Conservation (phyloP, 2,888 invertebrate genomes). For the Belgica antarctica region DNA sequence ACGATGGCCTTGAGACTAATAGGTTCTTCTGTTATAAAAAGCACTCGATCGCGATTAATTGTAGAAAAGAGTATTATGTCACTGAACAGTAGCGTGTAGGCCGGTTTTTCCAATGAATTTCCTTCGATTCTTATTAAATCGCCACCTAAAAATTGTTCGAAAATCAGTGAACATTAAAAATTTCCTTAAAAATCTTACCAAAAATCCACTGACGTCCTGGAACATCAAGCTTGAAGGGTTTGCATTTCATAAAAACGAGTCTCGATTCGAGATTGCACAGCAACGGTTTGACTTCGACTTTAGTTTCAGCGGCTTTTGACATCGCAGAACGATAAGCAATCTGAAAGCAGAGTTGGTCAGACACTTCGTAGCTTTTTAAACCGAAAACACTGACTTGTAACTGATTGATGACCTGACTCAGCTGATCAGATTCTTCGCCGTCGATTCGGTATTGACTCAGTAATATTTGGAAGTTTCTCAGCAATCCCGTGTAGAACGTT, state of each 20-base stretch:
- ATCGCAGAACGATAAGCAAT: neutral
- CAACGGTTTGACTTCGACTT: neutral
- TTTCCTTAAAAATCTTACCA: neutral
- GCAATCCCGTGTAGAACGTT: neutral
- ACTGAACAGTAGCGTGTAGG: constrained; percentile 14
- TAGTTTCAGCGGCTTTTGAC: neutral
- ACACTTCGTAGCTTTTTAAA: neutral
- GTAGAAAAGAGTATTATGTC: constrained; percentile 25
- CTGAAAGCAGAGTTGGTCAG: neutral
- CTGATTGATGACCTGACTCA: constrained; percentile 8
- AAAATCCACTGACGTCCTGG: constrained; percentile 26
- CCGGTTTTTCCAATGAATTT: neutral
- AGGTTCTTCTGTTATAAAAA: constrained; percentile 29
- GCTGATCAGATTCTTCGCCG: neutral
- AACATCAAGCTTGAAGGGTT: constrained; percentile 24
- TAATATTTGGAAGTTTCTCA: neutral
- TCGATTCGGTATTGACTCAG: neutral
- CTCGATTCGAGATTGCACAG: neutral
- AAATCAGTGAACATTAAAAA: neutral
- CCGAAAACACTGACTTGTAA: neutral
- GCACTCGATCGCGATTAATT: constrained; percentile 18
- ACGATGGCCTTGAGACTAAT: neutral
- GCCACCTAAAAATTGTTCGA: neutral
- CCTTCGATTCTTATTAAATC: constrained; percentile 8
- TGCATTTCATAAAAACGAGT: constrained; percentile 24